Conservation (phyloP, 2,797 vertebrate species). For the Neosalanx taihuensis region DNA sequence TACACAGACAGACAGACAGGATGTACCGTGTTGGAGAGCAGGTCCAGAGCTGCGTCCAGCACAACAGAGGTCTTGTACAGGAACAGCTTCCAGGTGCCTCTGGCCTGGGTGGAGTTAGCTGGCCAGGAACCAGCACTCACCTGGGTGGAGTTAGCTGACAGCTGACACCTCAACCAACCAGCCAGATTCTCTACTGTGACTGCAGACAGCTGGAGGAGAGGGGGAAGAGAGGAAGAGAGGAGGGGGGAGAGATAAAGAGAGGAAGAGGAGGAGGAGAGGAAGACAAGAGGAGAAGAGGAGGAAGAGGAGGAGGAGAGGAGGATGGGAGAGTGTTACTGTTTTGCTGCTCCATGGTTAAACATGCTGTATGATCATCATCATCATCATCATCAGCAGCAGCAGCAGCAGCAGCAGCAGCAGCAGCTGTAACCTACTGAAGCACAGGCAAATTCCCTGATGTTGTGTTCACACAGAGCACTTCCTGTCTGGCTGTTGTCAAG, state of each 20-base stretch:
- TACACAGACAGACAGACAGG: neutral
- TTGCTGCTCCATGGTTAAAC: too few relatives aligned
- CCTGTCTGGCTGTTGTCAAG: conserved; percentile 28
- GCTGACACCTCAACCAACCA: conserved; percentile 50
- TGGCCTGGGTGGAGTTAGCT: conserved; percentile 34
- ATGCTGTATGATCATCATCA: too few relatives aligned
- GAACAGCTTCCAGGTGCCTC: conserved; percentile 61
- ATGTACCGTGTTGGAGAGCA: conserved; percentile 52
- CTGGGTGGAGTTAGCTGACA: conserved; percentile 19
- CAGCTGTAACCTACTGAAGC: conserved; percentile 25
- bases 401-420: neutral
- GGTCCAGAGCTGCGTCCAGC: conserved; percentile 64
- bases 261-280: too few relatives aligned
- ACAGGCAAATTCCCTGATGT: conserved; percentile 55
- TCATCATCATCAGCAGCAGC: neutral
- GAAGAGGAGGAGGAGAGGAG: neutral
- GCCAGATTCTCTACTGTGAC: conserved; percentile 51
- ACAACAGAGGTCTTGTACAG: conserved; percentile 50
- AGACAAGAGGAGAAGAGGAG: too few relatives aligned
- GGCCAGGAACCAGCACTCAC: conserved; percentile 40
- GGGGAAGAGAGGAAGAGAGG: neutral
- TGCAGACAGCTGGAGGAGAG: conserved; percentile 43
- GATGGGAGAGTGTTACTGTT: too few relatives aligned
- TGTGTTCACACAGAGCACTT: conserved; percentile 40
- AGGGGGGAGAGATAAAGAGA: neutral